phyloP scores from a whole-genome alignment of 1,140 invertebrate genomes.

The Drosophila tristis region DNA sequence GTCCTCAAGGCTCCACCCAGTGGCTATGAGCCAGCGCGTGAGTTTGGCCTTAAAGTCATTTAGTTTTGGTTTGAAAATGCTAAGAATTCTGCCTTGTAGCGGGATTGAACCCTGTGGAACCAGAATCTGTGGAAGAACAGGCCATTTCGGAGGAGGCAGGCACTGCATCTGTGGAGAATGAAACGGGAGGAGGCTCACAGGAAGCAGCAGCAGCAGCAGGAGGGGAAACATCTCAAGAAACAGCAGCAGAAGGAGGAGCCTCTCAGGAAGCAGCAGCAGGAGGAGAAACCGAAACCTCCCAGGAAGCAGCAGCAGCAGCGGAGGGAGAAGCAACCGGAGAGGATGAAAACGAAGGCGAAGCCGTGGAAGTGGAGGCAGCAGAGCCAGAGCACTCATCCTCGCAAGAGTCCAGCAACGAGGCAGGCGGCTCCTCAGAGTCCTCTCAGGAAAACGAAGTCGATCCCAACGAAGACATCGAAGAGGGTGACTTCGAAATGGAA shows the following conservation, averaged over 20 bases:
- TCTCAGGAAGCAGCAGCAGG: constrained; percentile 12
- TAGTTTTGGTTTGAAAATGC: neutral
- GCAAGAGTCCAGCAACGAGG: constrained; percentile 21
- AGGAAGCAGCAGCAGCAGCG: constrained; percentile 6
- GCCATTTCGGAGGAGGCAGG: constrained; percentile 37
- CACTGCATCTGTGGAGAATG: constrained; percentile 40
- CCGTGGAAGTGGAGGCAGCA: constrained; percentile 8
- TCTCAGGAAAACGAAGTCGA: constrained; percentile 56
- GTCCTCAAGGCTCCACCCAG: constrained; percentile 85
- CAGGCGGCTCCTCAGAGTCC: constrained; percentile 5
- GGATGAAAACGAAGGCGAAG: constrained; percentile 18
- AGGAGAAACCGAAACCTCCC: neutral
- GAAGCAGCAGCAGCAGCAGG: constrained; percentile 6
- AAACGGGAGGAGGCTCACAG: constrained; percentile 10
- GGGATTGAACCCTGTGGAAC: constrained; percentile 48
- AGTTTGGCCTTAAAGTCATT: constrained; percentile 13
- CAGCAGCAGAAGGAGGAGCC: constrained; percentile 9
- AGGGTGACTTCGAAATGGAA: constrained; percentile 45
- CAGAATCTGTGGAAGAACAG: constrained; percentile 60
- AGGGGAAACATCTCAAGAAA: constrained; percentile 4
- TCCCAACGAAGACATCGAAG: constrained; percentile 60
- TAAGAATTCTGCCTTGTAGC: constrained; percentile 28
- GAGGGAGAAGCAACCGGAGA: constrained; percentile 15
- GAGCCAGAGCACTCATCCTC: constrained; percentile 5
- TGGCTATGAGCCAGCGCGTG: constrained; percentile 62